These are phyloP conservation scores for Aulostomus chinensis DNA, from an alignment of 2,797 vertebrate species.

Conservation along the genomic window DNA sequence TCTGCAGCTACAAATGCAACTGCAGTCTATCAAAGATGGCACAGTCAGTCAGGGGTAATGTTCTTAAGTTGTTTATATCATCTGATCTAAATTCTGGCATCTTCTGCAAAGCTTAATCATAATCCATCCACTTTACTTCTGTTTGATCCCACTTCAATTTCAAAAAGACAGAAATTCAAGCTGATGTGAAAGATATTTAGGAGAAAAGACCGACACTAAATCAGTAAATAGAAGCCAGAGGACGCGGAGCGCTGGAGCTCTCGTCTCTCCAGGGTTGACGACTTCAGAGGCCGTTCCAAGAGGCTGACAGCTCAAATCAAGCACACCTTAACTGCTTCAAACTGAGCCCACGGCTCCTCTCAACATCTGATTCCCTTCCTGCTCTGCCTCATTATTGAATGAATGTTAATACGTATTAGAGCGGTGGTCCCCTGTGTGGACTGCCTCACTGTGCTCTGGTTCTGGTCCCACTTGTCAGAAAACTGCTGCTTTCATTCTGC, in stretches of 20 bases:
- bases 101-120: constrained; percentile 20
- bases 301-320: constrained; percentile 54
- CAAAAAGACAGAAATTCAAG: constrained; percentile 8
- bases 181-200: constrained; percentile 30
- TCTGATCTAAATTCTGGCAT: constrained; percentile 33
- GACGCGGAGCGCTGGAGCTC: constrained; percentile 5
- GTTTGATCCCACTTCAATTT: constrained; percentile 29
- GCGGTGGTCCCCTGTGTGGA: constrained; percentile 55
- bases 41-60: neutral
- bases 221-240: constrained; percentile 40
- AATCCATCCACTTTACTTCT: constrained; percentile 14
- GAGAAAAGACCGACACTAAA: constrained; percentile 27
- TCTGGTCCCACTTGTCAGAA: constrained; percentile 10
- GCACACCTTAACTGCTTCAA: constrained; percentile 51
- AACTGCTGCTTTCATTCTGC: constrained; percentile 1
- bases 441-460: constrained; percentile 24
- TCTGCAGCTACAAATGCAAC: too few species aligned
- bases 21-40: too few species aligned
- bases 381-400: constrained; percentile 38
- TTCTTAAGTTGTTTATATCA: constrained; percentile 9
- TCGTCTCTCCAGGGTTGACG: constrained; percentile 24
- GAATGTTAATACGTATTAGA: constrained; percentile 68
- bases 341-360: constrained; percentile 22
- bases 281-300: constrained; percentile 51
- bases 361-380: constrained; percentile 62